Conservation (phyloP, 1,140 invertebrate genomes). For the Chlorops oryzae region DNA sequence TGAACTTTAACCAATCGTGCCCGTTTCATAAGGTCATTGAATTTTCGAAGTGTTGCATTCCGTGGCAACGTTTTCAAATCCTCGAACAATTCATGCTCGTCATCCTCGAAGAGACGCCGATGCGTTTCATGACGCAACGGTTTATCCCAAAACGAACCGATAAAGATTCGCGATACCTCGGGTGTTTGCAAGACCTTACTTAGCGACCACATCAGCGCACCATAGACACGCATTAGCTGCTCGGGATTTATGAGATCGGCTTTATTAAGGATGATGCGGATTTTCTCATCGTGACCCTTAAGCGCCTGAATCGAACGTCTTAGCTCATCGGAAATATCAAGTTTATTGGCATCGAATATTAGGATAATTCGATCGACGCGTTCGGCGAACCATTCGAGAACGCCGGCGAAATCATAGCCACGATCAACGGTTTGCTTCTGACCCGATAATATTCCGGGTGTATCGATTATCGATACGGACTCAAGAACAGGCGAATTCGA, state of each 20-base stretch:
- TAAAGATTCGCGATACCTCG: conserved; percentile 97
- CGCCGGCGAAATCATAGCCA: conserved; percentile 96
- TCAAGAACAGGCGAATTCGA: conserved; percentile 81
- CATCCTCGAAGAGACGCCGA: conserved; percentile 86
- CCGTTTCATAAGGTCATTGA: conserved; percentile 96
- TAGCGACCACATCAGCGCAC: conserved; percentile 97
- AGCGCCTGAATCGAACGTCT: conserved; percentile 88
- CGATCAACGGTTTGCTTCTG: conserved; percentile 94
- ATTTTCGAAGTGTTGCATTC: conserved; percentile 91
- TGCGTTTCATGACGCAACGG: conserved; percentile 87
- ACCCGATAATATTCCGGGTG: conserved; percentile 87
- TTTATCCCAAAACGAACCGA: conserved; percentile 97
- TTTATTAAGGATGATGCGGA: conserved; percentile 97
- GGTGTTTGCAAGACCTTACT: conserved; percentile 95
- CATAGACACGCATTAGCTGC: conserved; percentile 97
- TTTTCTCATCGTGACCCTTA: conserved; percentile 96
- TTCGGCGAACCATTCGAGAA: conserved; percentile 98
- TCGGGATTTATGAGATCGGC: conserved; percentile 99
- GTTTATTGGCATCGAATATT: conserved; percentile 96
- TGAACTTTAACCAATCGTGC: conserved; percentile 94
- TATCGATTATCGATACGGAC: conserved; percentile 89
- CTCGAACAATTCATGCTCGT: conserved; percentile 93
- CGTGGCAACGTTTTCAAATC: conserved; percentile 90
- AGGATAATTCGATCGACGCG: conserved; percentile 95
- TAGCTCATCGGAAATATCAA: conserved; percentile 99